Base-by-base conservation (phyloP, 2,113 vertebrate species). In the Azemiops feae region DNA sequence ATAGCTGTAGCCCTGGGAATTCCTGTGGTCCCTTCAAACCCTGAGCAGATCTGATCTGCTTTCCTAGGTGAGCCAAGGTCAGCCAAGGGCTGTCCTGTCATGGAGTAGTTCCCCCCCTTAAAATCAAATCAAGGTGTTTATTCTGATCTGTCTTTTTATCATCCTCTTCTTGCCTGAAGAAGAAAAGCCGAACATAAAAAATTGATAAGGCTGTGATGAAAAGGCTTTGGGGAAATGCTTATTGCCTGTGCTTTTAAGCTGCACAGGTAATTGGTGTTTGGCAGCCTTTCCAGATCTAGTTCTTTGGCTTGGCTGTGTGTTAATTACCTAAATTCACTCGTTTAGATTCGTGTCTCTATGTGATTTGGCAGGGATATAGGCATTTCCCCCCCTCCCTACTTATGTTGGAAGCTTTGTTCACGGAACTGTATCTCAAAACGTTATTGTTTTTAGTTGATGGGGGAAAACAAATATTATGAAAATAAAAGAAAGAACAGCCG, bases 401-500 rank as follows among this genome's bases (percentile, higher is more conserved):
- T 91, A 5, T 52, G 92, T 87, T 92, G 91, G 87, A 96, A 96
- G 87, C 93, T 95, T 87, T 60, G 0, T 96, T 95, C 96, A 93
- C 85, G 93, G 27, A 93, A 69, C 43, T 92, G 92, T 94, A 95
- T 52, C 96, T 97, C 94, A 96, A 94, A 95, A 96, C 96, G 92
- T 96, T 96, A 92, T 92, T 96, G 95, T 93, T 97, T 90, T 97
- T 96, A 95, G 95, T 97, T 96, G 96, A 92, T 96, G 93, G 96
- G 69, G 95, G 96, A 86, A 96, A 98, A 96, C 96, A 98, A 97
- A 97, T 97, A 97, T 96, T 97, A 94, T 95, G 96, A 94, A 97
- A 95, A 98, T 93, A 95, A 95, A 95, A 92, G 96, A 96, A 91
- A 89, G 20, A 97, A 96, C 91, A 96, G 93, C 94, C 95, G 93